Evolutionary conservation across 1,140 invertebrate genomes (phyloP), one percentile per base, ranked within the genome.

Genomic region (Paracyclopina nana): DNA sequence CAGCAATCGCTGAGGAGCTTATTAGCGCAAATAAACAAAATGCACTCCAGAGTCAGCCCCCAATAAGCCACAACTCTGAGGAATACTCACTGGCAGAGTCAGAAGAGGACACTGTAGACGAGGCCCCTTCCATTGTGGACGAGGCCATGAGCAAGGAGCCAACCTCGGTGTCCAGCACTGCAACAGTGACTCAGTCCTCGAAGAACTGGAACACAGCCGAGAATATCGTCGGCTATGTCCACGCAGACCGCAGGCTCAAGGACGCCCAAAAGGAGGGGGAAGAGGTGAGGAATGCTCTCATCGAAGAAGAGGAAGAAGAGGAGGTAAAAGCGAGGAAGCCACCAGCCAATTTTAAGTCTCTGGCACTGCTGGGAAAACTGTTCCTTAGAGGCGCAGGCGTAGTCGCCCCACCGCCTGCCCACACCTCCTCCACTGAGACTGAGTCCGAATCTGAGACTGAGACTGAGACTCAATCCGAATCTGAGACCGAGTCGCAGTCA

Each of bases 1-100:
- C 20, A 20, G 20, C 14, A 16, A 20, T 20, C 3, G 14, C 34
- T 38, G 34, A 38, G 20, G 34, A 38, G 14, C 34, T 38, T 4
- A 38, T 38, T 38, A n/a, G 34, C 9, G 34, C 34, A n/a, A 38
- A 38, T 16, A 20, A 38, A 38, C 34, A 38, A 38, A n/a, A n/a
- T n/a, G n/a, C n/a, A n/a, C n/a, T n/a, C n/a, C n/a, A n/a, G n/a
- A n/a, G n/a, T n/a, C n/a, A n/a, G n/a, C 34, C n/a, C 20, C 34
- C 14, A 38, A 38, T 16, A 9, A 8, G 34, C 2, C 34, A 38
- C 20, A 31, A 31, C 9, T 14, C 29, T 31, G 20, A 38, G 20
- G 34, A n/a, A 3, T n/a, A 38, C 8, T 38, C 34, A 5, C n/a
- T n/a, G n/a, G n/a, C n/a, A n/a, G n/a, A n/a, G n/a, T 16, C 34